Conservation (phyloP, 2,113 vertebrate genomes). For the Elachura formosa region DNA sequence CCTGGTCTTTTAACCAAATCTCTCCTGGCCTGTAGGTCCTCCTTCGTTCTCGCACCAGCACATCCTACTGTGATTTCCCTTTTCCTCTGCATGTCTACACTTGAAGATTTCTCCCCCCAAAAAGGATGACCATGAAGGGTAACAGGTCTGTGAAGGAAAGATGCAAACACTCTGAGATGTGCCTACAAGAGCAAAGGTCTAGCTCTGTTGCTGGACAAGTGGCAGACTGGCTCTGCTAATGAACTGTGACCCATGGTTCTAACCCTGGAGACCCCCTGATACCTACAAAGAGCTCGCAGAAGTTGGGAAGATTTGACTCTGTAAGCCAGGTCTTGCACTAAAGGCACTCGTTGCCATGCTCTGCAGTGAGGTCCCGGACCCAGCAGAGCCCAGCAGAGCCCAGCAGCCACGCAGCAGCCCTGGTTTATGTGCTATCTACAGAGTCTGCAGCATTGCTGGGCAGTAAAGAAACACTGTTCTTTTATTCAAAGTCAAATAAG, state of each 20-base stretch:
- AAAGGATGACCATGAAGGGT: neutral
- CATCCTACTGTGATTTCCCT: neutral
- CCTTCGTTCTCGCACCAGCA: neutral
- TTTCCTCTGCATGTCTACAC: neutral
- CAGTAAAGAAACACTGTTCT: neutral
- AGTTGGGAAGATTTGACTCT: neutral
- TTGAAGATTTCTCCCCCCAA: neutral
- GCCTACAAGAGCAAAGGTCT: neutral
- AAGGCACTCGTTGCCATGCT: neutral
- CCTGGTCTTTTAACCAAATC: neutral
- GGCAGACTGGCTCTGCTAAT: neutral
- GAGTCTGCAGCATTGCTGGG: neutral
- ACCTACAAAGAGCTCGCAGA: neutral
- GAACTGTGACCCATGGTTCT: too few species aligned
- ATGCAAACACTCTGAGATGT: neutral
- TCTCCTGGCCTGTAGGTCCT: rapidly evolving
- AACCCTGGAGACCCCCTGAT: neutral
- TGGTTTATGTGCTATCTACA: neutral
- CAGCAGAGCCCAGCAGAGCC: neutral
- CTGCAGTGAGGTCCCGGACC: neutral
- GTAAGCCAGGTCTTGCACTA: neutral
- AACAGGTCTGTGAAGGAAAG: neutral
- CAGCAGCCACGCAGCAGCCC: neutral
- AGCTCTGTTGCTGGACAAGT: neutral
- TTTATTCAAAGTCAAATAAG: neutral